These are phyloP conservation scores for Parazoanthus darwini DNA, from an alignment of 92 coral and sea anemone species.

Conservation along the genomic window DNA sequence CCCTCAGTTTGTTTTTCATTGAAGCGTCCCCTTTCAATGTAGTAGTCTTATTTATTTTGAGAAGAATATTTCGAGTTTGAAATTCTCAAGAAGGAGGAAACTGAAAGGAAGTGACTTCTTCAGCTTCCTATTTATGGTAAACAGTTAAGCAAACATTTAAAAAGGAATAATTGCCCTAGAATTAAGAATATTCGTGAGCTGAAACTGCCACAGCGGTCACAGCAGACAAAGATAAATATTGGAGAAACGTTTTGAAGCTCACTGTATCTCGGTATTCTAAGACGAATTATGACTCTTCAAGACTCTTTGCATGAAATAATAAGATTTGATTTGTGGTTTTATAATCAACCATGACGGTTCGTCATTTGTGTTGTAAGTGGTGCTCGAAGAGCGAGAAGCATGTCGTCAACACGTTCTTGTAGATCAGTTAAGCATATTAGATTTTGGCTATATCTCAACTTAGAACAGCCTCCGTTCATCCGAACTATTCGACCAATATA, in stretches of 20 bases:
- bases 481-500: neutral
- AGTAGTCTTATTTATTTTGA: neutral
- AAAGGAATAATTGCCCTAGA: conserved; percentile 23
- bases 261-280: neutral
- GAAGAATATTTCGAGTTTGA: neutral
- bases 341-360: neutral
- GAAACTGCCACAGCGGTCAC: neutral
- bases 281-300: too few relatives aligned
- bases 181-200: neutral
- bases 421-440: neutral
- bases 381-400: conserved; percentile 17
- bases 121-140: neutral
- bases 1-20: neutral
- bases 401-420: conserved; percentile 33
- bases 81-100: neutral
- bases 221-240: conserved; percentile 15
- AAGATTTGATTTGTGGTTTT: neutral
- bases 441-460: neutral
- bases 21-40: too few relatives aligned
- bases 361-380: neutral
- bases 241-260: neutral
- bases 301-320: neutral
- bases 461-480: neutral
- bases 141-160: neutral
- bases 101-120: neutral